These are phyloP conservation scores for Acanthococcus lagerstroemiae DNA, from an alignment of 2,888 invertebrate species.

Conservation along the genomic window DNA sequence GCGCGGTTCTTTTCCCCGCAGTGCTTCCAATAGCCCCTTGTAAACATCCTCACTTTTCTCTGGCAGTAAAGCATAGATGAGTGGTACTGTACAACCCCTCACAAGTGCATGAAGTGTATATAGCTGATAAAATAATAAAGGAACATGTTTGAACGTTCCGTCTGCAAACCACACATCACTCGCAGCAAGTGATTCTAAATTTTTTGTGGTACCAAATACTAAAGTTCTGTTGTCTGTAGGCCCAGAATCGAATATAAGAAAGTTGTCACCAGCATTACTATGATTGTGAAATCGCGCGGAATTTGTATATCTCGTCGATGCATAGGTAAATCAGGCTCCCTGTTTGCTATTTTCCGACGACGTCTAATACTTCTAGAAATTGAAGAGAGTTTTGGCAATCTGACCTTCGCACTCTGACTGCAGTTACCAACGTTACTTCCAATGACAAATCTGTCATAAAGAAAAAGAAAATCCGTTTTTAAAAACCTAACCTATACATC, in stretches of 20 bases:
- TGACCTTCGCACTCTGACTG: background rate
- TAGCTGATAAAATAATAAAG: too few relatives aligned
- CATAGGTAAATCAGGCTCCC: background rate
- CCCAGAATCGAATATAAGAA: background rate
- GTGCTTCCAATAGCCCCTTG: too few relatives aligned
- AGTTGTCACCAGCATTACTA: background rate
- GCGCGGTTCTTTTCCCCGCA: too few relatives aligned
- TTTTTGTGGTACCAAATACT: background rate
- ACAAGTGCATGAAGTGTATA: too few relatives aligned
- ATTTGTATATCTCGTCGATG: background rate
- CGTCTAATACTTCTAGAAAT: background rate
- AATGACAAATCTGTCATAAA: too few relatives aligned
- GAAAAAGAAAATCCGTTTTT: too few relatives aligned
- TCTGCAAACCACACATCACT: background rate
- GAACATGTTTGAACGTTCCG: background rate
- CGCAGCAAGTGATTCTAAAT: background rate
- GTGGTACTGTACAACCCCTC: too few relatives aligned
- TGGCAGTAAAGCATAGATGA: too few relatives aligned
- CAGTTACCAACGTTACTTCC: background rate
- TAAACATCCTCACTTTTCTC: too few relatives aligned
- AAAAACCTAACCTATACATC: too few relatives aligned
- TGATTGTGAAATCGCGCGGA: background rate
- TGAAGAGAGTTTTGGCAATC: background rate
- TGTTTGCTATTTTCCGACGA: background rate
- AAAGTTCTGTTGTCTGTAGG: background rate